Evolutionary conservation across 2,888 invertebrate species (phyloP).

Genomic region (Tachystola acroxantha): DNA sequence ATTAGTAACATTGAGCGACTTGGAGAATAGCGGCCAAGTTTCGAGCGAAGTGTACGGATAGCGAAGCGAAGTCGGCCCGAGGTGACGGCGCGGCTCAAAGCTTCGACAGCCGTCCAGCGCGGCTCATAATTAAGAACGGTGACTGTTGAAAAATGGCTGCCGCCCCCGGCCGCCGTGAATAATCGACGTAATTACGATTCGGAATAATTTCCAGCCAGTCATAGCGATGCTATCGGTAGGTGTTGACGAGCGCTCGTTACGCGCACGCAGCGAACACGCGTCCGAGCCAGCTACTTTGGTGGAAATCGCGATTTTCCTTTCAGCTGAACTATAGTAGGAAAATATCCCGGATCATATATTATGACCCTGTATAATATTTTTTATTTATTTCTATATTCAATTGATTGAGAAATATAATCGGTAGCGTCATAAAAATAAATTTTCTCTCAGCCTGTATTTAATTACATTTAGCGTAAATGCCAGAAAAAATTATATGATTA

Average conservation of each 20-base stretch:
- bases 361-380: too few species aligned
- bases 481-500: too few species aligned
- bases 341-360: not conserved
- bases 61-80: slow-evolving; percentile 60
- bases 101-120: slow-evolving; percentile 76
- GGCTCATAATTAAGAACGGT: slow-evolving; percentile 78
- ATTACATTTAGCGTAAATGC: too few species aligned
- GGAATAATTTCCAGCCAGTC: slow-evolving; percentile 78
- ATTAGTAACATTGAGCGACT: too few species aligned
- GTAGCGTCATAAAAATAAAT: too few species aligned
- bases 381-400: too few species aligned
- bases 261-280: slow-evolving; percentile 55
- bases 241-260: slow-evolving; percentile 76
- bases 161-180: slow-evolving; percentile 79
- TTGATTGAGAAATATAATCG: too few species aligned
- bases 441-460: too few species aligned
- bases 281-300: slow-evolving; percentile 29
- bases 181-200: slow-evolving; percentile 78
- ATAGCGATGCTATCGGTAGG: slow-evolving; percentile 78
- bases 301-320: slow-evolving; percentile 55
- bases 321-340: slow-evolving; percentile 12
- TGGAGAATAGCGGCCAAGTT: slow-evolving; percentile 19
- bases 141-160: slow-evolving; percentile 78
- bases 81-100: slow-evolving; percentile 76
- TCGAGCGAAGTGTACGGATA: slow-evolving; percentile 39